A percentile compares a stretch with the other conserved stretches of the same genome.
Evolutionary conservation across 2,113 vertebrate species (phyloP).

Genomic region (Phyllostomus discolor): DNA sequence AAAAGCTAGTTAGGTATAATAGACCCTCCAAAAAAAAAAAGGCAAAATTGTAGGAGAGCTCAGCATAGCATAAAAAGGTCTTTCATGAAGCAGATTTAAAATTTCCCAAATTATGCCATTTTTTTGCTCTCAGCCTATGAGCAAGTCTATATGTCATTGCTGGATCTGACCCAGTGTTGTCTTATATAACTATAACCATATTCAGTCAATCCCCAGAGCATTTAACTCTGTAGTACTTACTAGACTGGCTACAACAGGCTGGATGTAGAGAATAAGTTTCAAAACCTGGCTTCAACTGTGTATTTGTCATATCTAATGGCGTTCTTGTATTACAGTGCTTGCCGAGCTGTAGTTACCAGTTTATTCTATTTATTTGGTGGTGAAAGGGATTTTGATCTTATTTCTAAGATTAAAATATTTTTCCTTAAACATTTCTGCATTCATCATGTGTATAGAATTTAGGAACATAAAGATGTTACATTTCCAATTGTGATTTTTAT

Average conservation of each 20-base stretch:
- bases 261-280: not conserved
- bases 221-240: not conserved
- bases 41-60: not conserved
- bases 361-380: not conserved
- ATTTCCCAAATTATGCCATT: not conserved
- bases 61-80: not conserved
- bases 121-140: not conserved
- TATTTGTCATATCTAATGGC: not conserved
- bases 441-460: not conserved
- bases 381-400: not conserved
- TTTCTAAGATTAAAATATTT: not conserved
- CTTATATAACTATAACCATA: not conserved
- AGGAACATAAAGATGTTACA: not conserved
- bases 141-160: not conserved
- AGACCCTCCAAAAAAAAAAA: not conserved
- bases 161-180: not conserved
- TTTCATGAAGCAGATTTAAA: not conserved
- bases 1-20: not conserved
- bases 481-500: conserved; percentile 10
- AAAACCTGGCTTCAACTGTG: not conserved
- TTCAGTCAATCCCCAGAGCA: not conserved
- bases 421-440: not conserved
- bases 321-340: not conserved
- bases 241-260: not conserved
- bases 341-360: not conserved